phyloP scores from a whole-genome alignment of 2,797 vertebrate genomes.

The Tachyglossus aculeatus region DNA sequence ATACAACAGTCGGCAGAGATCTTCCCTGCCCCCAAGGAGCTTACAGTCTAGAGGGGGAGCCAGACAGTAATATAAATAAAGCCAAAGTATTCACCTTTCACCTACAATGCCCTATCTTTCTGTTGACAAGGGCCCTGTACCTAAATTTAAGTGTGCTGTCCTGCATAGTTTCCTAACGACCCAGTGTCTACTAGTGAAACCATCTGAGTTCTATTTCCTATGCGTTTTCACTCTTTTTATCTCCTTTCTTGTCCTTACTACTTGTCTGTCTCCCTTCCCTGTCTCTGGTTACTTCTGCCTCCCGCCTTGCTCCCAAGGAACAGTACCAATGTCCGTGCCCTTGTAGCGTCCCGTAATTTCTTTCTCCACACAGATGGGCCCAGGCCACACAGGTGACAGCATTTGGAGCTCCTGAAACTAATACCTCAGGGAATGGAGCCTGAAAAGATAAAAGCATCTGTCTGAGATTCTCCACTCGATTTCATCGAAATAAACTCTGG shows the following conservation, averaged over 20 bases:
- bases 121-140: constrained; percentile 42
- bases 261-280: neutral
- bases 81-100: constrained; percentile 48
- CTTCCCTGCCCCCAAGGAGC: too few relatives aligned
- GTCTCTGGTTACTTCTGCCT: constrained; percentile 5
- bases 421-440: constrained; percentile 46
- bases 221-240: neutral
- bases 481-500: neutral
- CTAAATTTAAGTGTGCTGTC: too few relatives aligned
- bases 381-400: too few relatives aligned
- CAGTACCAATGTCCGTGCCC: neutral
- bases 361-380: neutral
- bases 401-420: constrained; percentile 7
- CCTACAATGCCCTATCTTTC: constrained; percentile 30
- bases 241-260: neutral
- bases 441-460: constrained; percentile 24
- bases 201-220: neutral
- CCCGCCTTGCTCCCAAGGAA: neutral
- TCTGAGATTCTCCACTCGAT: neutral
- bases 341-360: constrained; percentile 4
- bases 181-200: neutral
- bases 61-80: too few relatives aligned
- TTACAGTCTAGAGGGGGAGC: too few relatives aligned
- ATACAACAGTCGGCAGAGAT: too few relatives aligned
- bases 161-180: too few relatives aligned